Percentiles rank a stretch among this genome's conserved stretches.
Evolutionary conservation across 2,797 vertebrate species (phyloP).

Genomic region (Scyliorhinus canicula): DNA sequence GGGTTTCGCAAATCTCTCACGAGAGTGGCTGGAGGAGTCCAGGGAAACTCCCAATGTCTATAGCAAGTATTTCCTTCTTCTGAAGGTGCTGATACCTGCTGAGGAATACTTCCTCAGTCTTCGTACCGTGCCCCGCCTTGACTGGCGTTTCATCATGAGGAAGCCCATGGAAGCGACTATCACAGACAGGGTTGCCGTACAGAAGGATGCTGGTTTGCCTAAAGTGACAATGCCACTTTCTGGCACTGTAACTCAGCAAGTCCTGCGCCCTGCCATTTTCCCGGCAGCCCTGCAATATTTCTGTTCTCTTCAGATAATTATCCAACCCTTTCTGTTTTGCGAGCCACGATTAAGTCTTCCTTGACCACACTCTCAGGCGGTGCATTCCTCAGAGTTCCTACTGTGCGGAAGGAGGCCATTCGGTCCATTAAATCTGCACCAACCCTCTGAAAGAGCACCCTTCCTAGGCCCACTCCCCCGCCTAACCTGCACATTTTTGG

Average conservation of each 20-base stretch:
- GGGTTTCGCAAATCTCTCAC: background rate
- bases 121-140: background rate
- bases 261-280: background rate
- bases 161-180: background rate
- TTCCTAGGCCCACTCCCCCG: too few species aligned
- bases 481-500: too few species aligned
- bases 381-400: too few species aligned
- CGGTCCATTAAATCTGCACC: too few species aligned
- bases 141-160: background rate
- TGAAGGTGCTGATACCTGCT: background rate
- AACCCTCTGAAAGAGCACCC: too few species aligned
- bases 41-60: background rate
- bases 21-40: background rate
- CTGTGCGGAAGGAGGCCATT: too few species aligned
- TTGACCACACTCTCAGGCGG: background rate
- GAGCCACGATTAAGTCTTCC: background rate
- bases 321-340: too few species aligned
- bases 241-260: background rate
- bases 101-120: background rate
- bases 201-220: background rate
- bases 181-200: background rate
- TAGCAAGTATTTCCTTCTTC: background rate
- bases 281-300: background rate
- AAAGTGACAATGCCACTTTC: background rate
- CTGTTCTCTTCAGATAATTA: background rate